Base-by-base conservation (phyloP, 1,140 invertebrate species). In the Sycobia sp. region DNA sequence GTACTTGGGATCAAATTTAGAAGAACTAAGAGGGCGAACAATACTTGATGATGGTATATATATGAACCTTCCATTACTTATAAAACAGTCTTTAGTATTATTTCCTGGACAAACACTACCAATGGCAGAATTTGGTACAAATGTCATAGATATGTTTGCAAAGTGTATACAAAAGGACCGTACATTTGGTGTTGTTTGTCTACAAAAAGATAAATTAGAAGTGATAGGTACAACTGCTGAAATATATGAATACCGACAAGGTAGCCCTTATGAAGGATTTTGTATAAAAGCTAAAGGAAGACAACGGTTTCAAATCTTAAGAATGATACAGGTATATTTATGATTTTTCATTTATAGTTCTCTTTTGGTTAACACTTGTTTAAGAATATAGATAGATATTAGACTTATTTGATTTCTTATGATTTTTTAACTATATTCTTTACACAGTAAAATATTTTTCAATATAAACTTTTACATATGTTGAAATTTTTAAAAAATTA, bases 91-190 rank as follows among this genome's bases (percentile, higher is more conserved):
- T 39, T 79, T 90, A 25, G 81, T 91, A 11, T 71, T 89, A 34
- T 86, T 91, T 59, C 90, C 90, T 23, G 90, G 89, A 8, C 89
- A 91, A 75, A 90, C 86, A 22, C 74, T 92, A 25, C 90, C 90
- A 1, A 82, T 92, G 20, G 86, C 87, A 64, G 79, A 89, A n/a
- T 86, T 84, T 65, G 82, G 85, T 39, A 71, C 77, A 25, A 74
- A 78, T 25, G 79, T 78, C 38, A 83, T 86, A 32, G 77, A 83
- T 34, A 86, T 88, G 86, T 72, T 87, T 34, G 78, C 78, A 61
- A 74, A 75, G n/a, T 83, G 84, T 55, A 83, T 89, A 22, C 74
- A 82, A 20, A 81, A 80, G 23, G 83, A 89, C 69, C 78, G 83
- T 32, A 88, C 87, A 18, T 88, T 90, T 74, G 89, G 88, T 13